phyloP scores from a whole-genome alignment of 2,888 invertebrate genomes.

The Psylliodes chrysocephalus region DNA sequence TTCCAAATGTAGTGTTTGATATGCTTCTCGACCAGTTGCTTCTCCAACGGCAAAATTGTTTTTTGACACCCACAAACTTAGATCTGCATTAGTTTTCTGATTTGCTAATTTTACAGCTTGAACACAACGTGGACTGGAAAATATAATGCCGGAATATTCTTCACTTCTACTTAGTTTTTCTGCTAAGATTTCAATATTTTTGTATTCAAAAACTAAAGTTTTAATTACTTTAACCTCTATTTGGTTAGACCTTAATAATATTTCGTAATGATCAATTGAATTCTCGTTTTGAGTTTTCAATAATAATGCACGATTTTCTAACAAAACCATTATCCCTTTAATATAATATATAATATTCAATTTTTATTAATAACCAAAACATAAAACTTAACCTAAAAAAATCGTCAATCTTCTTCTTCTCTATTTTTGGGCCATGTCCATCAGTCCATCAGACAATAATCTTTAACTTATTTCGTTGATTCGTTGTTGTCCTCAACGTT shows the following conservation, averaged over 20 bases:
- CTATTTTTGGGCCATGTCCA: too few relatives aligned
- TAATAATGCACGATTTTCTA: conserved; percentile 55
- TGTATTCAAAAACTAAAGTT: conserved; percentile 67
- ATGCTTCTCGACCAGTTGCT: conserved; percentile 65
- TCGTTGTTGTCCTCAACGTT: too few relatives aligned
- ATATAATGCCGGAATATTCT: conserved; percentile 66
- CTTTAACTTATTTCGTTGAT: too few relatives aligned
- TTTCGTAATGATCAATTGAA: conserved; percentile 64
- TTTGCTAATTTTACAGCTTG: conserved; percentile 64
- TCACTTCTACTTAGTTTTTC: conserved; percentile 63
- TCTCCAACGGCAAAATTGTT: conserved; percentile 65
- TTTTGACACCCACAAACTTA: conserved; percentile 49
- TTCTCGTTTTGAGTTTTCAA: conserved; percentile 58
- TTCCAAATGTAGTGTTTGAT: conserved; percentile 63
- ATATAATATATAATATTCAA: too few relatives aligned
- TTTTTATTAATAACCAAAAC: too few relatives aligned
- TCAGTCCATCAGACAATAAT: too few relatives aligned
- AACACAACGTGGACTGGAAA: conserved; percentile 70
- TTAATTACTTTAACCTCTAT: conserved; percentile 66
- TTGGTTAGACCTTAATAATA: conserved; percentile 61
- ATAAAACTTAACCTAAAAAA: too few relatives aligned
- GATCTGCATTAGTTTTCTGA: conserved; percentile 45
- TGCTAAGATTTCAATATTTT: conserved; percentile 63
- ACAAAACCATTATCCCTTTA: conserved; percentile 45
- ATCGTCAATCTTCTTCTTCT: too few relatives aligned